Conservation (phyloP, 2,113 vertebrate species). For the Phrynosoma platyrhinos region DNA sequence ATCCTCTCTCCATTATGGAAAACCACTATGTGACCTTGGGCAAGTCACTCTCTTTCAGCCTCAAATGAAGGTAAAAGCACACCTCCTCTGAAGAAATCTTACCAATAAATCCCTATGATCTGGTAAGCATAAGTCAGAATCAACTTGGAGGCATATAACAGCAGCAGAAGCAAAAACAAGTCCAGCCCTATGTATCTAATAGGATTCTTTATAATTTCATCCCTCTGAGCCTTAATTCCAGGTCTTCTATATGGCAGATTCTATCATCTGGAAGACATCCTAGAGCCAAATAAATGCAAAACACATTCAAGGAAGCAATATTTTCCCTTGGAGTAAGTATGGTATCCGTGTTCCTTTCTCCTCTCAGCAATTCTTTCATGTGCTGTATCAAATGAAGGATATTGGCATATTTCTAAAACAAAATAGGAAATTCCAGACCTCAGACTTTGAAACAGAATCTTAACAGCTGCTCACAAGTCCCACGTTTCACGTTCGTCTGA, state of each 20-base stretch:
- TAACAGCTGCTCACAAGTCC: slow-evolving; percentile 65
- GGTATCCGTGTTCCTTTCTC: slow-evolving; percentile 50
- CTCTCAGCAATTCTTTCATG: slow-evolving; percentile 48
- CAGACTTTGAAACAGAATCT: slow-evolving; percentile 67
- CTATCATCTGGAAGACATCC: slow-evolving; percentile 59
- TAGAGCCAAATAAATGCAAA: slow-evolving; percentile 27
- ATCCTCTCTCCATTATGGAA: too few species aligned
- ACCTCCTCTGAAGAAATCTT: too few species aligned
- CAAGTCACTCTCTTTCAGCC: too few species aligned
- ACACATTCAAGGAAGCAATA: slow-evolving; percentile 46
- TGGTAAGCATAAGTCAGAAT: too few species aligned
- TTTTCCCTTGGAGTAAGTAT: slow-evolving; percentile 26
- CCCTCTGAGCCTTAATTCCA: slow-evolving; percentile 14
- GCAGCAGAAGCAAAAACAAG: too few species aligned
- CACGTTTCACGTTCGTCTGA: slow-evolving; percentile 68
- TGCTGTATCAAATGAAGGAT: slow-evolving; percentile 62
- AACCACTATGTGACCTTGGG: too few species aligned
- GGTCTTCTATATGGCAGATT: slow-evolving; percentile 50
- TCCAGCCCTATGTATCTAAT: not conserved
- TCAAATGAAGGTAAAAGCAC: too few species aligned
- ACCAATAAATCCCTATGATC: too few species aligned
- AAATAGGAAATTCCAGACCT: slow-evolving; percentile 65
- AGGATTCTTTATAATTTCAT: not conserved
- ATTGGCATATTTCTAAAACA: slow-evolving; percentile 67
- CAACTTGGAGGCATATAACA: too few species aligned